Conservation (phyloP, 1,140 invertebrate genomes). For the Drosophila seguyi region DNA sequence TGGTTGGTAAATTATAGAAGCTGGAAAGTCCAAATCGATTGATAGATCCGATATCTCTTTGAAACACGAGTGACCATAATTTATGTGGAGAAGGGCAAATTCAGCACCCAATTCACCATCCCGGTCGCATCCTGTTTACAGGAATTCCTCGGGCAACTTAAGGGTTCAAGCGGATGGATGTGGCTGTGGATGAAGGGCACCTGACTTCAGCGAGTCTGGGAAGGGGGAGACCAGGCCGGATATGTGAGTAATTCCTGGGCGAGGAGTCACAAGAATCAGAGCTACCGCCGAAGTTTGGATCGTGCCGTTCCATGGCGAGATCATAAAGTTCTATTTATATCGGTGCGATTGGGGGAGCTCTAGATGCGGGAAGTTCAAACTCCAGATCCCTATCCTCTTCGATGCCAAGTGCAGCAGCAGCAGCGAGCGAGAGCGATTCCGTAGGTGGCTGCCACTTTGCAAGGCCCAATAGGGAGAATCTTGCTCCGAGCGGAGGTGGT, state of each 20-base stretch:
- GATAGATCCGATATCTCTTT: background rate
- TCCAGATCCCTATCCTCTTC: slow-evolving; percentile 43
- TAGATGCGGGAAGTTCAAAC: slow-evolving; percentile 45
- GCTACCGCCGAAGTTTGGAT: slow-evolving; percentile 44
- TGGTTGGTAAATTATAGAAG: slow-evolving; percentile 43
- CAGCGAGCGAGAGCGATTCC: slow-evolving; percentile 45
- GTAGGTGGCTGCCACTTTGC: slow-evolving; percentile 78
- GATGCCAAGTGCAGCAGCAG: slow-evolving; percentile 58
- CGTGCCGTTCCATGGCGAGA: slow-evolving; percentile 61
- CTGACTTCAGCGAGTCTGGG: slow-evolving; percentile 12
- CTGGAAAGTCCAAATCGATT: slow-evolving; percentile 8
- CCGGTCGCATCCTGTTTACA: slow-evolving; percentile 68
- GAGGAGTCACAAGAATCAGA: slow-evolving; percentile 34
- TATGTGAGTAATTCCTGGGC: slow-evolving; percentile 70
- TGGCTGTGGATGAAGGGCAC: slow-evolving; percentile 12
- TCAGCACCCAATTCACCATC: slow-evolving; percentile 60
- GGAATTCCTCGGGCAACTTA: slow-evolving; percentile 44
- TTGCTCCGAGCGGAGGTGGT: background rate
- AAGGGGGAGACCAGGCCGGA: slow-evolving; percentile 51
- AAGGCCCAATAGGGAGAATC: slow-evolving; percentile 20
- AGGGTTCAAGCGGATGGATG: slow-evolving; percentile 33
- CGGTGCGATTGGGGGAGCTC: slow-evolving; percentile 50
- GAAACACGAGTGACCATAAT: slow-evolving; percentile 31
- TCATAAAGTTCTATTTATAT: slow-evolving; percentile 81
- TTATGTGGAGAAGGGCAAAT: slow-evolving; percentile 23